Percentiles rank a stretch among this genome's conserved stretches.
These are phyloP conservation scores for Jacana jacana DNA, from an alignment of 2,113 vertebrate genomes.

Conservation along the genomic window DNA sequence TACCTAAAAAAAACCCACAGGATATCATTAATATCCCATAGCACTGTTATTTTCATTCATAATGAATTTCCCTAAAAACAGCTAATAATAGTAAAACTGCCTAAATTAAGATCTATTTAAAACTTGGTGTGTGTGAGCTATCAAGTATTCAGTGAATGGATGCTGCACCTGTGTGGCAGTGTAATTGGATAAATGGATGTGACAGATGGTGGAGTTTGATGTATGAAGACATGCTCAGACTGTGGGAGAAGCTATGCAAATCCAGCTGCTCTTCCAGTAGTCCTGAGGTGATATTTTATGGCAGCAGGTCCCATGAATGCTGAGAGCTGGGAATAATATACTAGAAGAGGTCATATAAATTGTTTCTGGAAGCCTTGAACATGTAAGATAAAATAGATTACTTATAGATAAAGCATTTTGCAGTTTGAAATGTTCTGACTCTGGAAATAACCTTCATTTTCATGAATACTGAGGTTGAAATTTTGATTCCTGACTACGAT, in stretches of 20 bases:
- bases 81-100: not conserved
- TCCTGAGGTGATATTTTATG: not conserved
- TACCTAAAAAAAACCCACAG: not conserved
- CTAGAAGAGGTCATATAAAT: not conserved
- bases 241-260: slow-evolving; percentile 5
- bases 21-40: not conserved
- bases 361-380: not conserved
- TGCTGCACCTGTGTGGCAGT: slow-evolving; percentile 38
- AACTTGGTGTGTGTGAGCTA: not conserved
- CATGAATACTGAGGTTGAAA: not conserved
- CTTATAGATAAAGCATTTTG: not conserved
- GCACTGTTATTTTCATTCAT: not conserved
- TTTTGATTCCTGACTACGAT: not conserved
- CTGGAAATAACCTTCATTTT: not conserved
- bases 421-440: not conserved
- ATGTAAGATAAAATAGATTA: not conserved
- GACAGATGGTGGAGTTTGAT: slow-evolving; percentile 52
- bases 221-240: not conserved
- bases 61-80: not conserved
- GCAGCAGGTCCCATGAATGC: not conserved
- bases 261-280: not conserved
- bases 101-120: slow-evolving; percentile 15
- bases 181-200: slow-evolving; percentile 1
- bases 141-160: not conserved
- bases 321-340: not conserved